Evolutionary conservation across 2,113 vertebrate genomes (phyloP), one percentile per base, ranked within the genome.

Genomic region (Muntiacus muntjak): DNA sequence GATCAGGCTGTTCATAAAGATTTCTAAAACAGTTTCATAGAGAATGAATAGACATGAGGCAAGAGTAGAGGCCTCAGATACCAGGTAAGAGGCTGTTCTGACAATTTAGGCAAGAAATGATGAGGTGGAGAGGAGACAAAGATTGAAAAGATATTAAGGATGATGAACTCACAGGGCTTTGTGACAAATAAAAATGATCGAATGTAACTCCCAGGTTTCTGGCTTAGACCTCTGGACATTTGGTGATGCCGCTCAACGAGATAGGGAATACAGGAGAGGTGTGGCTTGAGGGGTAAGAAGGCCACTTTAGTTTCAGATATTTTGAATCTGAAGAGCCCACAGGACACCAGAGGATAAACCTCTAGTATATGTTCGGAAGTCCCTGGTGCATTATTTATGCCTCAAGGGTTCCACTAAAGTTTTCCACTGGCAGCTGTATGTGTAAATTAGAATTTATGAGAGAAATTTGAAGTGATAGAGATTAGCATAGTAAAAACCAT

Each of bases 371-470:
- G 28, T 67, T 92, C 62, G 43, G 33, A 84, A 58, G 57, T 57
- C 30, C 88, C 36, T 13, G 60, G 85, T 71, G 50, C 7, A 28
- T 78, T 79, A 50, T 91, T 62, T 76, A 40, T 67, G 6, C 58
- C 55, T 82, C 95, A 47, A 9, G 2, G 36, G 19, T 81, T 90
- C 16, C 9, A 33, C 33, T 43, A 57, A 84, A 92, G 23, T 19
- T 76, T 54, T 25, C 92, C 30, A 76, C 1, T 62, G 33, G 58
- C 36, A 82, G 52, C 21, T 87, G 5, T 43, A 50, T 87, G 76
- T 79, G 14, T 79, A 76, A 92, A 67, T 95, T 91, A 94, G 82
- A 81, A 89, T 67, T 87, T 89, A 67, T 89, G 86, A 67, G 47
- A 91, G 81, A 88, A 67, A 13, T 81, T 50, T 97, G 45, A 88